Percentiles rank a stretch among this genome's conserved stretches.
These are phyloP conservation scores for Campoletis raptor DNA, from an alignment of 2,888 invertebrate species.

Conservation along the genomic window DNA sequence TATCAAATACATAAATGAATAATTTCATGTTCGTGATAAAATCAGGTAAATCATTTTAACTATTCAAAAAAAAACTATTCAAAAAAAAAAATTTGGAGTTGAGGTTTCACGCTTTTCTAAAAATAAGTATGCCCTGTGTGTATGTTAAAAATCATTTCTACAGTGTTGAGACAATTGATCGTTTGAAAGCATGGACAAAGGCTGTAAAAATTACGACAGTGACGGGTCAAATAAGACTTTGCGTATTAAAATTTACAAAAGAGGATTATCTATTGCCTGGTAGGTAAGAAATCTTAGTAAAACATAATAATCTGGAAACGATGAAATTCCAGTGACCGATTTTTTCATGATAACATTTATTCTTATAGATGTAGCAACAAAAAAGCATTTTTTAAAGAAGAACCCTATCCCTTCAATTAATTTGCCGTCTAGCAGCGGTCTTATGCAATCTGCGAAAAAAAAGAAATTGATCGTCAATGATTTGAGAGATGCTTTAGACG, in stretches of 20 bases:
- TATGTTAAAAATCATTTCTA: conserved; percentile 42
- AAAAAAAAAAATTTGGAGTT: conserved; percentile 24
- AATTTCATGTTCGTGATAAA: too few relatives aligned
- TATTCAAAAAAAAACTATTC: too few relatives aligned
- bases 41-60: too few relatives aligned
- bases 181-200: conserved; percentile 30
- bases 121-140: conserved; percentile 12
- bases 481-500: conserved; percentile 35
- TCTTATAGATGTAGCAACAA: conserved; percentile 32
- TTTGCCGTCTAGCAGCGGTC: conserved; percentile 42
- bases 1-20: too few relatives aligned
- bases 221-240: conserved; percentile 30
- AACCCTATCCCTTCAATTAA: conserved; percentile 32
- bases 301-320: too few relatives aligned
- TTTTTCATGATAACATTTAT: conserved; percentile 28
- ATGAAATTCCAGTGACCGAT: too few relatives aligned
- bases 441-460: conserved; percentile 38
- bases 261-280: too few relatives aligned
- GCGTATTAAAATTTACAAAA: conserved; percentile 27
- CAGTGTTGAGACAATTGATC: conserved; percentile 36
- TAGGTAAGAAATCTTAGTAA: too few relatives aligned
- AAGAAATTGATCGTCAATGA: conserved; percentile 35
- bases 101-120: conserved; percentile 40
- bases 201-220: conserved; percentile 33
- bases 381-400: conserved; percentile 40